Base-by-base conservation (phyloP, 2,888 invertebrate species). In the Acrobasis repandana region DNA sequence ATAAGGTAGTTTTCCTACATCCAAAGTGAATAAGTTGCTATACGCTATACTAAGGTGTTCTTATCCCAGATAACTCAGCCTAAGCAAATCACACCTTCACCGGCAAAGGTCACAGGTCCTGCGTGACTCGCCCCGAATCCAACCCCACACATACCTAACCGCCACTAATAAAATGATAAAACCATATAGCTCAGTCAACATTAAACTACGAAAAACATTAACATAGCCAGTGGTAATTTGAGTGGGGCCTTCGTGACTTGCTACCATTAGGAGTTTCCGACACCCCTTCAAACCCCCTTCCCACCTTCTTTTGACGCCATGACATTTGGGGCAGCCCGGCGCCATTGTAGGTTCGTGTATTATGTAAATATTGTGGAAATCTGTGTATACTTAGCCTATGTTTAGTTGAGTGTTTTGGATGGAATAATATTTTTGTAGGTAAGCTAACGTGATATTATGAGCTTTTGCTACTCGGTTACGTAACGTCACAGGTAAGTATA, bases 211-310 rank as follows among this genome's bases (percentile, higher is more conserved):
- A 64, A 64, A 60, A 67, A 64, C 71, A 77, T 76, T 79, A 80
- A 75, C 77, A 70, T 67, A 71, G 76, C 71, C 67, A 60, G 75
- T 52, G 51, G 60, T 80, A 81, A 83, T 82, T 84, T 83, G 81
- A 79, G 80, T 77, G 79, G 69, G 63, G 73, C 62, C 73, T 83
- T 85, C 91, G 91, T 91, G 91, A 87, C 90, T 85, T 63, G 75
- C 68, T 67, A 68, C 87, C 86, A 90, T 91, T 91, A 91, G 77
- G 79, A 67, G 76, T 79, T 83, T 88, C 88, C 88, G 78, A 70
- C 81, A 73, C 67, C 74, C 65, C 57, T 63, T 61, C 61, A 58
- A 54, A 67, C 77, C 77, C 67, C 73, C 64, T 56, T 63, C 76
- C 74, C 67, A 64, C 72, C 70, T 74, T 66, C 73, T 75, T 67